Percentiles rank a stretch among this genome's conserved stretches.
phyloP scores from a whole-genome alignment of 2,888 invertebrate genomes.

The Gastracanthus pulcherrimus region DNA sequence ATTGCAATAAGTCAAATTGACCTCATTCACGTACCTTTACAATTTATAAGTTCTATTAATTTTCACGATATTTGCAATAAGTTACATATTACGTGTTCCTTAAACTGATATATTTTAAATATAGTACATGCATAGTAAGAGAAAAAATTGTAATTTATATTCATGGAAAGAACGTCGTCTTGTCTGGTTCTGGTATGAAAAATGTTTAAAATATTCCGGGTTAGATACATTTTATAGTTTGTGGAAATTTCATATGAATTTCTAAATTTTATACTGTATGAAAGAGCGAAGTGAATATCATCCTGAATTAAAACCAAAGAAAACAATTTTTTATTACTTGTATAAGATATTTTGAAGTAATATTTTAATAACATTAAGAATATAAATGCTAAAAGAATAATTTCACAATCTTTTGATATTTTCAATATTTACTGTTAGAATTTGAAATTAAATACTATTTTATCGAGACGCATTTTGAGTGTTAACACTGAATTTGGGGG shows the following conservation, averaged over 20 bases:
- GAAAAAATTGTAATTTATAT: neutral
- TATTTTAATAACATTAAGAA: too few species aligned
- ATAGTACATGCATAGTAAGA: neutral
- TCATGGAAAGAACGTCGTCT: neutral
- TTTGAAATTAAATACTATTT: too few species aligned
- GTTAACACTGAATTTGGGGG: too few species aligned
- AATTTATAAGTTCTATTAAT: neutral
- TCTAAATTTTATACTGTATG: too few species aligned
- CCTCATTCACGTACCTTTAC: neutral
- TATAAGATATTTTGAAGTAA: too few species aligned
- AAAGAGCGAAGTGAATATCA: neutral
- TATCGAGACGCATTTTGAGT: too few species aligned
- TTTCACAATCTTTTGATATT: too few species aligned
- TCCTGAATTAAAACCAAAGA: neutral
- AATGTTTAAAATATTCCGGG: neutral
- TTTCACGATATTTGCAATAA: neutral
- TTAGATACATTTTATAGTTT: neutral
- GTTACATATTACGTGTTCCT: neutral
- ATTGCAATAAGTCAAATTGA: constrained; percentile 1
- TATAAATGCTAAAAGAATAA: too few species aligned
- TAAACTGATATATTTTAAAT: neutral
- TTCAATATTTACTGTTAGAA: too few species aligned
- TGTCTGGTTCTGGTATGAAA: neutral
- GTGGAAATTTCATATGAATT: neutral
- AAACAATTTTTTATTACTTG: too few species aligned